A percentile compares a stretch with the other conserved stretches of the same genome.
These are phyloP conservation scores for Drosophila watanabei DNA, from an alignment of 1,140 invertebrate species.

Conservation along the genomic window DNA sequence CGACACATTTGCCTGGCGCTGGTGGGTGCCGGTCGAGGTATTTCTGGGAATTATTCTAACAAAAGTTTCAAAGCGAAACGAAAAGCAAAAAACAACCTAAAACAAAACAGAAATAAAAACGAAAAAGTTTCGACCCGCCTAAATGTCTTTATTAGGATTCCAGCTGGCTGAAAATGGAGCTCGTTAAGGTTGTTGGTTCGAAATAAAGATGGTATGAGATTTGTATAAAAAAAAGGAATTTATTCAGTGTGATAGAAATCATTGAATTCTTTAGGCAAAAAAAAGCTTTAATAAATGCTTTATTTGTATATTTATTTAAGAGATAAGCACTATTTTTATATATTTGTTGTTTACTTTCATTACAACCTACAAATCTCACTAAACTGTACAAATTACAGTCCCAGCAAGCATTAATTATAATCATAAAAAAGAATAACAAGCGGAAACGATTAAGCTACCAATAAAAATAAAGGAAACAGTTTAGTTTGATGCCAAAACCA, in stretches of 20 bases:
- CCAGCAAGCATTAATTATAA: neutral
- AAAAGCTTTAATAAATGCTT: neutral
- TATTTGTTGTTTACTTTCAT: neutral
- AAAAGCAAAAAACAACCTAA: neutral
- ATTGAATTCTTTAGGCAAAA: neutral
- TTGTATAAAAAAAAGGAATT: neutral
- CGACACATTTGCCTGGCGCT: slow-evolving; percentile 64
- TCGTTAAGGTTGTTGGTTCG: slow-evolving; percentile 38
- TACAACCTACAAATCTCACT: neutral
- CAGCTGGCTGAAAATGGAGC: slow-evolving; percentile 34
- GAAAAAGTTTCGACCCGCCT: slow-evolving; percentile 67
- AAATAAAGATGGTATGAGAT: slow-evolving; percentile 32
- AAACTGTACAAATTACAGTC: neutral
- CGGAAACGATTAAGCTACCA: slow-evolving; percentile 4
- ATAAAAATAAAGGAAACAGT: slow-evolving; percentile 1
- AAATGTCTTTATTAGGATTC: slow-evolving; percentile 78
- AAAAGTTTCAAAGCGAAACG: slow-evolving; percentile 14
- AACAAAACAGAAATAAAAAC: slow-evolving; percentile 27
- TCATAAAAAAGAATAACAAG: neutral
- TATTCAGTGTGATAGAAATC: neutral
- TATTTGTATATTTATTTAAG: neutral
- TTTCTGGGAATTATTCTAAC: slow-evolving; percentile 58
- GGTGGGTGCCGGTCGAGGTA: slow-evolving; percentile 33
- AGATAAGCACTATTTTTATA: neutral
- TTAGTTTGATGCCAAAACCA: slow-evolving; percentile 1